Evolutionary conservation across 2,113 vertebrate genomes (phyloP), one percentile per base, ranked within the genome.

Genomic region (Xiphophorus hellerii): DNA sequence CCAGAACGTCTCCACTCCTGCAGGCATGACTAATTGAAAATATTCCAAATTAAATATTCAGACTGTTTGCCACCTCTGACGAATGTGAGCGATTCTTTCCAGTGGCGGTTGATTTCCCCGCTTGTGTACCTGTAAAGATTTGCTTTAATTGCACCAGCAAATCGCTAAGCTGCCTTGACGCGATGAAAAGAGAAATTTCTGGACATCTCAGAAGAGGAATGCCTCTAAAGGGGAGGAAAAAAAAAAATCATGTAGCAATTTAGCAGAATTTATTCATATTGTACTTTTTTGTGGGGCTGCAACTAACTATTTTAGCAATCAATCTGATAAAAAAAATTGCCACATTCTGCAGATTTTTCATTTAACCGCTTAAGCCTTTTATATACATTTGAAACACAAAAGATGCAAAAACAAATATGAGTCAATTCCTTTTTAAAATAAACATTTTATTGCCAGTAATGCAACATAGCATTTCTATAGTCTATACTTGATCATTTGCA

Each of bases 11-110:
- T 74, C 80, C 82, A 85, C 76, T 88, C 87, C 86, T 77, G 77
- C 77, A 94, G 87, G 83, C 88, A 83, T 76, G 81, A 87, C 89
- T 92, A 94, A 94, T 92, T 93, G 89, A 93, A 93, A 92, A 93
- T 78, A 83, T 88, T 73, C 84, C 78, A 76, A 14, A 89, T 89
- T 92, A 92, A 90, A 65, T 35, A 68, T 73, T 72, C 76, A 80
- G 71, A 66, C 37, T 60, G 81, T 72, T 88, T 64, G 69, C 67
- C 63, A 80, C 78, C 80, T 66, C 66, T 87, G 85, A 90, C 82
- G 89, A 93, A 90, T 81, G 76, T 79, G 66, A 85, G 84, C 84
- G 81, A 86, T 91, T 91, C 69, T 80, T 81, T 68, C 73, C 9
- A 22, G 66, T 60, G 63, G 62, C 78, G 80, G 62, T 12, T 65